A percentile compares a stretch with the other conserved stretches of the same genome.
phyloP scores from a whole-genome alignment of 2,797 vertebrate species.

The Bothrops alternatus region DNA sequence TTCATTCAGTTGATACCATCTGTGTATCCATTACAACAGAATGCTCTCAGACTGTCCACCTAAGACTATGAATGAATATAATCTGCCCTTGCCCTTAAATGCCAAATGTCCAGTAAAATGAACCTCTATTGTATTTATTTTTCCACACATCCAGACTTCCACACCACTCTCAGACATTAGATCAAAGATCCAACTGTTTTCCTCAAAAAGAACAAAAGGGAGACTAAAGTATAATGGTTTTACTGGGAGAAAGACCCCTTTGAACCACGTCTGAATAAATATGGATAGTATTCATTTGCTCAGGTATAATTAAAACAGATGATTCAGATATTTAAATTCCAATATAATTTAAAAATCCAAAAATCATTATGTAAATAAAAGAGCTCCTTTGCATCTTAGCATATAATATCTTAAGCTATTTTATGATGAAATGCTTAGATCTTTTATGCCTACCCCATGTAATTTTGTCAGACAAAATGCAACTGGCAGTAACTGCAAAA shows the following conservation, averaged over 20 bases:
- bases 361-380: not conserved
- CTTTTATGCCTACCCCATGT: not conserved
- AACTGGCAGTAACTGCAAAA: not conserved
- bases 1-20: not conserved
- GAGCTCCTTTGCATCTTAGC: not conserved
- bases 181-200: not conserved
- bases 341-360: not conserved
- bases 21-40: not conserved
- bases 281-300: not conserved
- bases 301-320: not conserved
- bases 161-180: not conserved
- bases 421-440: not conserved
- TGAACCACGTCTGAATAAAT: not conserved
- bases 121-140: not conserved
- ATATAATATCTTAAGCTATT: not conserved
- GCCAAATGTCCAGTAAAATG: not conserved
- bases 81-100: not conserved
- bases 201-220: not conserved
- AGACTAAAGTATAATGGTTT: not conserved
- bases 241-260: not conserved
- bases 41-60: not conserved
- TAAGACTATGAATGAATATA: not conserved
- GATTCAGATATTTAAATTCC: not conserved
- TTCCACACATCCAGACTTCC: not conserved
- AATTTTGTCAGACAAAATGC: not conserved